These are phyloP conservation scores for Eurypyga helias DNA, from an alignment of 2,113 vertebrate species.

Conservation along the genomic window DNA sequence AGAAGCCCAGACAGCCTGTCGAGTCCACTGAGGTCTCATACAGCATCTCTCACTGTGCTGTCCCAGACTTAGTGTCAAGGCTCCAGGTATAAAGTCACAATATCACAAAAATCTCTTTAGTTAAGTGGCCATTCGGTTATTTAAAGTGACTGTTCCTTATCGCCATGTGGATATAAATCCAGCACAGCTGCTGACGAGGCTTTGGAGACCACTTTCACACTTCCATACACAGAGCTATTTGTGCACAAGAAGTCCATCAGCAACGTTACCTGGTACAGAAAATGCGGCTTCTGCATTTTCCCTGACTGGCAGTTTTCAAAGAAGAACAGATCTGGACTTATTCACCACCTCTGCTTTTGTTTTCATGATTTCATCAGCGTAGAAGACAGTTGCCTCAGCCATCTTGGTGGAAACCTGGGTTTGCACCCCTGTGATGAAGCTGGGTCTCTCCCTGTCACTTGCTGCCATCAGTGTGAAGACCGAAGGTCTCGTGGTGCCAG, in stretches of 20 bases:
- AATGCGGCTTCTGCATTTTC: neutral
- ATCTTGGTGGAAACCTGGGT: neutral
- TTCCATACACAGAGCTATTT: neutral
- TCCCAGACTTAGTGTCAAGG: neutral
- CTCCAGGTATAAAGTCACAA: neutral
- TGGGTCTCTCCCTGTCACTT: neutral
- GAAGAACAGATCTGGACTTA: neutral
- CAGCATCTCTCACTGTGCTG: neutral
- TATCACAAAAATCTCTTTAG: neutral
- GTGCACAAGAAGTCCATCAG: neutral
- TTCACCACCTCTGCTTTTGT: neutral
- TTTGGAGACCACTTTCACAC: neutral
- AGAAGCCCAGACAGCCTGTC: neutral
- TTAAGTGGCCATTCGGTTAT: neutral
- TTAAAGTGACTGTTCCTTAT: neutral
- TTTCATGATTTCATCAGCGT: neutral
- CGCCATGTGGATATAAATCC: neutral
- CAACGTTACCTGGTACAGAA: neutral
- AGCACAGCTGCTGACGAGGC: neutral
- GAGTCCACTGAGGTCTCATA: neutral
- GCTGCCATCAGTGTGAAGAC: neutral
- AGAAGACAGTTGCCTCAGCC: neutral
- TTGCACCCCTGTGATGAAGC: fast-evolving
- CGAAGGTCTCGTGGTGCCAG: neutral
- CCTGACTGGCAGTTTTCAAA: neutral